Evolutionary conservation across 64 coral and sea anemone genomes (phyloP), one percentile per base, ranked within the genome.

Genomic region (Anthopleura sola): DNA sequence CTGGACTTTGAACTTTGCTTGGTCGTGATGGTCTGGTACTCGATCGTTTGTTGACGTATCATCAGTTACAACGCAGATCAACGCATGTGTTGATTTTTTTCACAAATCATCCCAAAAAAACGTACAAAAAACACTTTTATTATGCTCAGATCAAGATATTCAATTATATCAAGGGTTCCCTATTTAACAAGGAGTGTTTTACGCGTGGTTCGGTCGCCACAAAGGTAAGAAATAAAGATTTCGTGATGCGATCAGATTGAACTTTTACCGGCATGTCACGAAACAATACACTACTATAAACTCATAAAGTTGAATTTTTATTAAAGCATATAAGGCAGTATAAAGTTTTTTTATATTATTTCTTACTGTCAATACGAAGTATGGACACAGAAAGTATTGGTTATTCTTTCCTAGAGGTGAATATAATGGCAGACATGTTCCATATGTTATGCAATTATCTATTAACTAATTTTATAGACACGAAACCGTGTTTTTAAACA

Each of bases 1-100:
- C 2, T 48, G 37, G 44, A 79, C 76, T 79, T 79, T 79, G 76
- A 20, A 79, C 76, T 44, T 77, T 77, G 3, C 3, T 3, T 79
- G 44, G n/a, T 16, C 76, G 44, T 44, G 76, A 14, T 38, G 24
- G 44, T 17, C 44, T 79, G 76, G 76, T 24, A 44, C 76, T 79
- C 20, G 19, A 40, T 79, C 24, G 31, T 79, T 79, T 79, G 44
- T 79, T 71, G 76, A 79, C 76, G 76, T 79, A 44, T 18, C 6
- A 38, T 47, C 37, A 33, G 31, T 71, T 79, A 17, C 0, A 36
- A 38, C 74, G 74, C 29, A 28, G 2, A 4, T 32, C 0, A 36
- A 38, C 74, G 74, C 29, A 28, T 18, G 23, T 32, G 29, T 76
- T 17, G 37, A 32, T 1, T 10, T 14, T 12, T 8, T 1, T 20